phyloP scores from a whole-genome alignment of 2,888 invertebrate species.

The Xestia xanthographa region DNA sequence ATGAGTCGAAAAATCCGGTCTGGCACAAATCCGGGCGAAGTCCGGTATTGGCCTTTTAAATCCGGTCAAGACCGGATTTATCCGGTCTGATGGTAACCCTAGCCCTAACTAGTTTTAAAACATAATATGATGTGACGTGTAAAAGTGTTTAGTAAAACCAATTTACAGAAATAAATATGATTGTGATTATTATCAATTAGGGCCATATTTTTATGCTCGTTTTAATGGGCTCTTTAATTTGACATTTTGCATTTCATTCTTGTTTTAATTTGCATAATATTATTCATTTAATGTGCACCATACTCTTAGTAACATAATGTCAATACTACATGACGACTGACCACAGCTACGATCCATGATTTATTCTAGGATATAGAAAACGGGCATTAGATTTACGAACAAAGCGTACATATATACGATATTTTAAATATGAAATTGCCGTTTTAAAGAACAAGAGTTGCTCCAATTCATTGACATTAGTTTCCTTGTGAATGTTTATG shows the following conservation, averaged over 20 bases:
- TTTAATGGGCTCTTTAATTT: not conserved
- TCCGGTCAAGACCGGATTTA: too few species aligned
- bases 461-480: not conserved
- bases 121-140: too few species aligned
- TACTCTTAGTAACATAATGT: not conserved
- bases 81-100: too few species aligned
- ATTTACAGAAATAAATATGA: too few species aligned
- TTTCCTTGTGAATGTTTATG: not conserved
- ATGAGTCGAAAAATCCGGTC: too few species aligned
- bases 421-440: conserved; percentile 39
- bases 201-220: not conserved
- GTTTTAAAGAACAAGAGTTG: not conserved
- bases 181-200: not conserved
- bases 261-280: not conserved
- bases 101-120: too few species aligned
- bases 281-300: not conserved
- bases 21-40: too few species aligned
- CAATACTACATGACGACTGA: not conserved
- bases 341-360: not conserved
- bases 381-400: conserved; percentile 16
- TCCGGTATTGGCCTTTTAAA: too few species aligned
- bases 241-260: not conserved
- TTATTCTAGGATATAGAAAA: conserved; percentile 28
- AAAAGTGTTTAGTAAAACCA: too few species aligned
- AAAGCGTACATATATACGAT: not conserved